Evolutionary conservation across 2,113 vertebrate species (phyloP).

Genomic region (Glaucidium brasilianum): DNA sequence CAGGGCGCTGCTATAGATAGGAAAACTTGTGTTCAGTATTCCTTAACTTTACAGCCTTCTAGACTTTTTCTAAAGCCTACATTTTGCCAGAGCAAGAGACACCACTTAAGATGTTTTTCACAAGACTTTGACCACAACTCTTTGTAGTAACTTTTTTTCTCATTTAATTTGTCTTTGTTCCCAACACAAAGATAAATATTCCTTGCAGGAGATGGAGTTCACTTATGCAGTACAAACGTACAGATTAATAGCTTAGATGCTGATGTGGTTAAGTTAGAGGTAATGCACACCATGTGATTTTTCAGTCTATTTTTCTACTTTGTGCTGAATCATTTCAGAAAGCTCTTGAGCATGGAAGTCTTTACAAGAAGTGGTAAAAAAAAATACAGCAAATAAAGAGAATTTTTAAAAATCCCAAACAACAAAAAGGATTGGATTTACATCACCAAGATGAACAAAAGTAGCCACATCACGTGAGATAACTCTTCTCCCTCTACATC

Average conservation of each 20-base stretch:
- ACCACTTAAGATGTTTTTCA: neutral
- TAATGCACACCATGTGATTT: neutral
- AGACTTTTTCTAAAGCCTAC: neutral
- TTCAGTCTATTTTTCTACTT: neutral
- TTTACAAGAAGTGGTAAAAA: neutral
- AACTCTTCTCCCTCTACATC: neutral
- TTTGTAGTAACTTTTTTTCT: neutral
- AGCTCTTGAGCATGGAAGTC: neutral
- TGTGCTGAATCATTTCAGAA: neutral
- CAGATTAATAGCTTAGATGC: neutral
- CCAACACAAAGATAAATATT: neutral
- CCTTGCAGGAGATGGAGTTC: neutral
- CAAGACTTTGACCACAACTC: neutral
- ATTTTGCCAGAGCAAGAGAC: neutral
- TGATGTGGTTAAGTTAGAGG: neutral
- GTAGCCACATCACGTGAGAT: neutral
- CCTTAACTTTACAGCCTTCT: neutral
- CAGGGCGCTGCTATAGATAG: neutral
- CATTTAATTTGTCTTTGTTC: neutral
- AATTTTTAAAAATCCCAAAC: neutral
- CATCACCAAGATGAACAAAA: neutral
- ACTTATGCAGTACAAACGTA: neutral
- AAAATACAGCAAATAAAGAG: neutral
- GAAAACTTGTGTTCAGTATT: neutral
- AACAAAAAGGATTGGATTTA: neutral